phyloP scores from a whole-genome alignment of 2,797 vertebrate species.

The Natrix natrix region DNA sequence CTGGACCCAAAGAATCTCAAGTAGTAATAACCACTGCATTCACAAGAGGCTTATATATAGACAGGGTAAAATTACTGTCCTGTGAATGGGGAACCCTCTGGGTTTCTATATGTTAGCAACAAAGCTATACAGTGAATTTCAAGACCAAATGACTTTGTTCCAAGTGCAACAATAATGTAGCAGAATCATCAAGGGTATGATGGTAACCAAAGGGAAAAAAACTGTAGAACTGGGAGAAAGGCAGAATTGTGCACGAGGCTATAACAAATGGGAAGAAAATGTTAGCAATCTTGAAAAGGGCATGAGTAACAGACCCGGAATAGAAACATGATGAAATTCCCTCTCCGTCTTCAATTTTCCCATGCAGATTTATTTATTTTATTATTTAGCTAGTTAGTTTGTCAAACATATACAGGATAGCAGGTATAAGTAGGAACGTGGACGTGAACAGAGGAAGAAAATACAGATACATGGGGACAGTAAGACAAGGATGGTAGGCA shows the following conservation, averaged over 20 bases:
- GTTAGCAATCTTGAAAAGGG: background rate
- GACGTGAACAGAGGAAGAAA: too few species aligned
- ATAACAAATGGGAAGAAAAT: background rate
- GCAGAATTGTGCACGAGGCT: background rate
- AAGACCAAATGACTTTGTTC: background rate
- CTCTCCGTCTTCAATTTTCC: background rate
- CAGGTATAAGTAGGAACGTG: too few species aligned
- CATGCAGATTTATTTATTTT: too few species aligned
- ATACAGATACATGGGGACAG: too few species aligned
- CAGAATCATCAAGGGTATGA: background rate
- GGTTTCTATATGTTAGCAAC: background rate
- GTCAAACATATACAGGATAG: too few species aligned
- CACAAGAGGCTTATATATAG: background rate
- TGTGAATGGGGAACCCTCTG: background rate
- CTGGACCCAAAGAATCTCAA: background rate
- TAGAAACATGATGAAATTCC: background rate
- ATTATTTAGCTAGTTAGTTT: too few species aligned
- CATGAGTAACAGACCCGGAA: background rate
- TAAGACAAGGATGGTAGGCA: too few species aligned
- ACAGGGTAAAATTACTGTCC: constrained; percentile 1
- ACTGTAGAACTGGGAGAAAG: background rate
- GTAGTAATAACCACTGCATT: background rate
- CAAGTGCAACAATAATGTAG: background rate
- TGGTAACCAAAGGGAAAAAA: background rate
- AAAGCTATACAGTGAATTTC: background rate